Base-by-base conservation (phyloP, 1,140 invertebrate genomes). In the Caenorhabditis brenneri region DNA sequence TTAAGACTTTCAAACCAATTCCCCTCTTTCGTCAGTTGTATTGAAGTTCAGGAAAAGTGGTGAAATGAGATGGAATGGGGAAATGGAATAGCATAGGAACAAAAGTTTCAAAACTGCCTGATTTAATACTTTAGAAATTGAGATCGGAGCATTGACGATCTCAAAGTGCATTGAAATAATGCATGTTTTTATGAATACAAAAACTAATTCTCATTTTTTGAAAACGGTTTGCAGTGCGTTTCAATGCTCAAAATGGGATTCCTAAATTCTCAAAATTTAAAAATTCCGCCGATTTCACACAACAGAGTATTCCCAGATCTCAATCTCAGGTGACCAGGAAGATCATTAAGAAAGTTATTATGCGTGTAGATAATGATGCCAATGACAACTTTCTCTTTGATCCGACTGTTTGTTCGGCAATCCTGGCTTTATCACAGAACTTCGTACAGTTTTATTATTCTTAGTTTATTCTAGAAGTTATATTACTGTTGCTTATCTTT, bases 331-430 rank as follows among this genome's bases (percentile, higher is more conserved):
- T 74, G 65, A 42, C 36, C 36, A 74, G 29, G 39, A n/a, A n/a
- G 36, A 74, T 74, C 65, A 29, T 74, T 74, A 74, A 74, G 29
- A 65, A n/a, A 65, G 19, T 65, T 31, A 65, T 12, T 29, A 42
- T 1, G n/a, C 36, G 7, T 12, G 9, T 24, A 29, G 12, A 74
- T 74, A 42, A 74, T 46, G 22, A 74, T 74, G 65, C 65, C 65
- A 51, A n/a, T n/a, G 7, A 65, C 55, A 74, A 74, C 65, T 74
- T 74, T 74, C 65, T 12, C 65, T 74, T 42, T 42, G 65, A 74
- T 74, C 65, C 36, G 36, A 74, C 58, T 74, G 65, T 74, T 74
- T 74, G 65, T 74, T 19, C 36, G 65, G n/a, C 65, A 42, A 42
- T 74, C 36, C 36, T 39, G 10, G 33, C 33, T 74, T 74, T 74